These are phyloP conservation scores for Nomada fucata DNA, from an alignment of 2,888 invertebrate genomes.

Conservation along the genomic window DNA sequence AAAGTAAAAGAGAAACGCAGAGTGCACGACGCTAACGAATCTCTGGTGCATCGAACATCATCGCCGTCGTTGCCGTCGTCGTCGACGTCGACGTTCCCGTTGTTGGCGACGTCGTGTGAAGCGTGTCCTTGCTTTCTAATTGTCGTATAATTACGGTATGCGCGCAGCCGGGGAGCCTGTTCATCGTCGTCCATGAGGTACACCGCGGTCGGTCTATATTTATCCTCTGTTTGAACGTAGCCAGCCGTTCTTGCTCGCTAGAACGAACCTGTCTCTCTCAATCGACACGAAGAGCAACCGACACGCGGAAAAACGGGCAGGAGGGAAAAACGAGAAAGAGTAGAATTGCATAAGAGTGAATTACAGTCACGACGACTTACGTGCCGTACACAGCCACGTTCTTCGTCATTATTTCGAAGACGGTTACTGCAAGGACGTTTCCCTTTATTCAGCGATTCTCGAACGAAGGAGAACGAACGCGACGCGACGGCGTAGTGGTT, in stretches of 20 bases:
- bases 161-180: conserved; percentile 49
- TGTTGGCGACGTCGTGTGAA: conserved; percentile 47
- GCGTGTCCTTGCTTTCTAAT: conserved; percentile 78
- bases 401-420: neutral
- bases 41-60: neutral
- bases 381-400: neutral
- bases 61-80: neutral
- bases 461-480: neutral
- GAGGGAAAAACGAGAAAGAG: conserved; percentile 29
- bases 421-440: neutral
- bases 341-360: conserved; percentile 37
- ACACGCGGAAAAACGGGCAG: conserved; percentile 23
- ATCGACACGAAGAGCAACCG: conserved; percentile 31
- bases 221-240: conserved; percentile 66
- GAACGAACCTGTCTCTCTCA: conserved; percentile 13
- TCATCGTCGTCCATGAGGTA: conserved; percentile 55
- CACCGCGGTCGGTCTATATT: conserved; percentile 67
- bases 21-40: neutral
- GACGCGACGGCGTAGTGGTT: neutral
- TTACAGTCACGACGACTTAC: conserved; percentile 9
- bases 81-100: conserved; percentile 15
- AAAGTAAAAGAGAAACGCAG: neutral
- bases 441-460: neutral
- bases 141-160: conserved; percentile 70
- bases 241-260: conserved; percentile 34